Evolutionary conservation across 2,797 vertebrate genomes (phyloP), one percentile per base, ranked within the genome.

Genomic region (Sciaenops ocellatus): DNA sequence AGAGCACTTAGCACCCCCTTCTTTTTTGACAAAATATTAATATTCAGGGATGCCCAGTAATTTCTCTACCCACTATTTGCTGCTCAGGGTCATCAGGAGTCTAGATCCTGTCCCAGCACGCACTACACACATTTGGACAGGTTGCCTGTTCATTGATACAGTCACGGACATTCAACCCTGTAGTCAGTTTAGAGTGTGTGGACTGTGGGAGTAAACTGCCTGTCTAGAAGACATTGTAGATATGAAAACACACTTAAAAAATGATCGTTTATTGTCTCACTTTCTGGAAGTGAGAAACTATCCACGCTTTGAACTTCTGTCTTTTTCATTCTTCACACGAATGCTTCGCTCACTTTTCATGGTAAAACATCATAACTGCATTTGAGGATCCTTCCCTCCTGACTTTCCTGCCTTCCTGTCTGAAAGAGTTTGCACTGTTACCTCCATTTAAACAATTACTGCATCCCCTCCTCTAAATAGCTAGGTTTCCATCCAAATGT

Each of bases 111-210:
- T 57, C 51, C 46, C 47, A 60, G 28, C 38, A 50, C 34, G 50
- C 24, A 12, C 4, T 30, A 70, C 13, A 66, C 24, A 5, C 3
- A 7, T 69, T 74, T 65, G 22, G 41, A 61, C 30, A 56, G 65
- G 52, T 55, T n/a, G 30, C 18, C 42, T 20, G 13, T 62, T n/a
- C 57, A 16, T 15, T 69, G 5, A 59, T 42, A 61, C 15, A 20
- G 12, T 52, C 26, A 48, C 47, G 55, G 42, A 76, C 42, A 69
- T 74, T 69, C 46, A 64, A 13, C 59, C 46, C 24, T 74, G 22
- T 6, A 11, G 56, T 52, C 13, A 41, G 2, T 65, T 24, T 17
- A 17, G 18, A 61, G 42, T 70, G 13, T 22, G 5, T 9, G 26
- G 47, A 42, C 4, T 47, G 56, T 22, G 15, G 28, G 55, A 17